Evolutionary conservation across 2,113 vertebrate genomes (phyloP), one percentile per base, ranked within the genome.

Genomic region (Cephalopterus ornatus): DNA sequence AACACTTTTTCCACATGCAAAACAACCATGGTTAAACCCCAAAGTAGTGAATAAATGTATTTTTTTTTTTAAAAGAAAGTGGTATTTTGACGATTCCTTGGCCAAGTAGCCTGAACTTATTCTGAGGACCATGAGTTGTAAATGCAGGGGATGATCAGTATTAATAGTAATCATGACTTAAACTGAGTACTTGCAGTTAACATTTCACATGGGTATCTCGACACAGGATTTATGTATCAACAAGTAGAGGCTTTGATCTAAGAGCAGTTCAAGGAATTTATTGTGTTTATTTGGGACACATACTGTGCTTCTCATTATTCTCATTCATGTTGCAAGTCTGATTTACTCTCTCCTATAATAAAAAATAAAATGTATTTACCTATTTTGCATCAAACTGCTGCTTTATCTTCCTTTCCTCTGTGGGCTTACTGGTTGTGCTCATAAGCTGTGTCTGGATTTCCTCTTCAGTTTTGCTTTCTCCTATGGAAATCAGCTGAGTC

Each of bases 81-180:
- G 7, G 3, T 75, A 4, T 79, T 88, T 66, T 3, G 7, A 2
- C 65, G 16, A 17, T 71, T 70, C 18, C 32, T 72, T 84, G 63
- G 9, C 32, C 7, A 39, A 17, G 39, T 24, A 20, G 26, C 21
- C 39, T 77, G 68, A 91, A n/a, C 3, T 74, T n/a, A 2, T 30
- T 28, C 5, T 79, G 67, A 27, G 49, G 26, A 6, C 8, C 3
- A 8, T 4, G 73, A 30, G 39, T 8, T 66, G 42, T 44, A 71
- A 58, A 56, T 46, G 50, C 23, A 15, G 49, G 42, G 15, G 41
- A 9, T 30, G 52, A 32, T 65, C 16, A 12, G 18, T 7, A 41
- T 21, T 76, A 2, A 1, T 21, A 37, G 24, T 14, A 15, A 32
- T 74, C 30, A 0, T 33, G 12, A 0, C 18, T 30, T 33, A 1